Evolutionary conservation across 2,888 invertebrate species (phyloP).

Genomic region (Heterodera filipjevi): DNA sequence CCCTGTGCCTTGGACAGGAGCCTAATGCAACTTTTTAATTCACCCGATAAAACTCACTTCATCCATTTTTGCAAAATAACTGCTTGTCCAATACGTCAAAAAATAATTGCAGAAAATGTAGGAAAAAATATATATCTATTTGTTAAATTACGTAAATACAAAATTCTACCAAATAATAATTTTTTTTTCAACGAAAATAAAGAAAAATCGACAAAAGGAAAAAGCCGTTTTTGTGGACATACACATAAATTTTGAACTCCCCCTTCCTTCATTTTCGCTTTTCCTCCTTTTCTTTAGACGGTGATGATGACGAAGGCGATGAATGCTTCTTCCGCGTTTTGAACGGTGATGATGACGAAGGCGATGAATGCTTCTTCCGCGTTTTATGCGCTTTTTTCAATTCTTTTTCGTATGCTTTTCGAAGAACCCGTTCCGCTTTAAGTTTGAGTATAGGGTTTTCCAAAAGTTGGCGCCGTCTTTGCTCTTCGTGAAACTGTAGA

Average conservation of each 20-base stretch:
- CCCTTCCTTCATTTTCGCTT: not conserved
- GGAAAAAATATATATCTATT: too few relatives aligned
- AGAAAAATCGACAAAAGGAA: too few relatives aligned
- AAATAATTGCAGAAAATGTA: not conserved
- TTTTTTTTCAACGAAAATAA: too few relatives aligned
- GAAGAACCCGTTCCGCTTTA: slow-evolving; percentile 51
- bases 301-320: too few relatives aligned
- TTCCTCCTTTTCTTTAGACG: not conserved
- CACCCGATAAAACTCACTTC: not conserved
- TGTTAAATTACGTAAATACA: too few relatives aligned
- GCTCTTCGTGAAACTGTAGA: slow-evolving; percentile 56
- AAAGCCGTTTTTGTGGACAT: too few relatives aligned
- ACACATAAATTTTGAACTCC: too few relatives aligned
- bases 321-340: not conserved
- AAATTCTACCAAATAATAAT: too few relatives aligned
- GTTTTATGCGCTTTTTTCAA: slow-evolving; percentile 35
- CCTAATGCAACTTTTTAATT: too few relatives aligned
- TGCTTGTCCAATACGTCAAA: not conserved
- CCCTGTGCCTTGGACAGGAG: too few relatives aligned
- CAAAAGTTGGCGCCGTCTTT: slow-evolving; percentile 50
- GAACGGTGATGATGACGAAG: slow-evolving; percentile 19
- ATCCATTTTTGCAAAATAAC: not conserved
- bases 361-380: slow-evolving; percentile 18
- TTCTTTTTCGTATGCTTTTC: slow-evolving; percentile 42
- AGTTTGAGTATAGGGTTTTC: slow-evolving; percentile 57